Percentiles rank a stretch among this genome's conserved stretches.
Evolutionary conservation across 2,888 invertebrate species (phyloP).

Genomic region (Nomada ruficornis): DNA sequence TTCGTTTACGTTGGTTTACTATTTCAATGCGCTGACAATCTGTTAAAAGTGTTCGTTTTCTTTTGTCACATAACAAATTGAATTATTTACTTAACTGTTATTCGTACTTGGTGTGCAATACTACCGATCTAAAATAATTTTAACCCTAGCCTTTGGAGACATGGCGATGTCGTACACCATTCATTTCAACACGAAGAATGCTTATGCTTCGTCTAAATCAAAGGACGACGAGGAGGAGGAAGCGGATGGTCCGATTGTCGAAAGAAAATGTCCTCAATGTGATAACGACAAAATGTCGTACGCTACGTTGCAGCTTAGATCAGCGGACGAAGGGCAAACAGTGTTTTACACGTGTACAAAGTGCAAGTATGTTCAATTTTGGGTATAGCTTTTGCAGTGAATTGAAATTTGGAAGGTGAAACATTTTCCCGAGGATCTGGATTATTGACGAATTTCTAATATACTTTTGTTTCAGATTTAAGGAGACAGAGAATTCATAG

Average conservation of each 20-base stretch:
- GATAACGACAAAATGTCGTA: conserved; percentile 97
- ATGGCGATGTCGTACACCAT: conserved; percentile 89
- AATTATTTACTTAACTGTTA: neutral
- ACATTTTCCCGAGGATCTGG: neutral
- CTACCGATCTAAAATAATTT: conserved; percentile 14
- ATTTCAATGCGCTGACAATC: neutral
- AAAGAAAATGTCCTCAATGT: conserved; percentile 94
- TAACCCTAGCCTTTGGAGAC: conserved; percentile 87
- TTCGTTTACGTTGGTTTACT: neutral
- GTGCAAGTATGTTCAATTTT: conserved; percentile 90
- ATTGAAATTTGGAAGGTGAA: neutral
- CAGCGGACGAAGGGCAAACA: conserved; percentile 99
- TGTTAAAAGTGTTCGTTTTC: too few species aligned
- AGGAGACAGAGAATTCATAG: conserved; percentile 88
- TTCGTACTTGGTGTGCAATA: neutral
- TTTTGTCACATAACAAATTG: neutral
- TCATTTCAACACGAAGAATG: conserved; percentile 88
- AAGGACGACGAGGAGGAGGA: conserved; percentile 78
- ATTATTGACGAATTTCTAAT: conserved; percentile 4
- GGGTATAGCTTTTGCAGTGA: conserved; percentile 36
- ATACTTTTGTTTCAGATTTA: conserved; percentile 42
- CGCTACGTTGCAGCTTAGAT: conserved; percentile 96
- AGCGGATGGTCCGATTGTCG: conserved; percentile 92
- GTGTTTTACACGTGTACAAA: conserved; percentile 98
- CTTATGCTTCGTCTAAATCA: conserved; percentile 82